These are phyloP conservation scores for Apteryx owenii DNA, from an alignment of 2,113 vertebrate species.

Conservation along the genomic window DNA sequence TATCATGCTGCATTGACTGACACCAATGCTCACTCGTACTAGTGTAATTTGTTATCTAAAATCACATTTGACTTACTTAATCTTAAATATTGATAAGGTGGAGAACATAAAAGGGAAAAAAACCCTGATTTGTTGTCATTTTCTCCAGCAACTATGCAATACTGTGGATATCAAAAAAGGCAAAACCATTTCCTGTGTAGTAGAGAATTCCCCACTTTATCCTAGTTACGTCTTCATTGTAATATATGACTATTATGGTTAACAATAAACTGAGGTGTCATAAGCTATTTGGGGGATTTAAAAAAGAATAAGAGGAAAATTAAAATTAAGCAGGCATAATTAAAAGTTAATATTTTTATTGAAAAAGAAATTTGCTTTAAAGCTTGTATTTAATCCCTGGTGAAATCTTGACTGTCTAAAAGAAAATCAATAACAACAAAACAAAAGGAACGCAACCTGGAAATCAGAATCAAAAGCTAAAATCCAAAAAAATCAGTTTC, in stretches of 20 bases:
- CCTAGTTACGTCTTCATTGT: background rate
- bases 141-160: background rate
- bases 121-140: background rate
- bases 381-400: background rate
- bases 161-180: background rate
- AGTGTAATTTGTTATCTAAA: background rate
- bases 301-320: background rate
- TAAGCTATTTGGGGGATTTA: background rate
- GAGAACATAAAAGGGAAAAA: background rate
- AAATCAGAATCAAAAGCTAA: background rate
- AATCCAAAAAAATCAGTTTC: fast-evolving
- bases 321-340: background rate
- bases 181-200: background rate
- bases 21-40: background rate
- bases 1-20: background rate
- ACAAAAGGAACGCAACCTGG: background rate
- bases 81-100: background rate
- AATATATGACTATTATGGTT: background rate
- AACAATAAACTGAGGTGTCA: background rate
- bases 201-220: background rate
- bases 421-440: background rate
- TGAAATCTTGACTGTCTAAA: background rate
- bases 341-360: background rate
- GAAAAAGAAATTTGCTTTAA: background rate
- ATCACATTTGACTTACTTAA: background rate